A percentile compares a stretch with the other conserved stretches of the same genome.
Evolutionary conservation across 2,888 invertebrate genomes (phyloP).

Genomic region (Trichopoda pennipes): DNA sequence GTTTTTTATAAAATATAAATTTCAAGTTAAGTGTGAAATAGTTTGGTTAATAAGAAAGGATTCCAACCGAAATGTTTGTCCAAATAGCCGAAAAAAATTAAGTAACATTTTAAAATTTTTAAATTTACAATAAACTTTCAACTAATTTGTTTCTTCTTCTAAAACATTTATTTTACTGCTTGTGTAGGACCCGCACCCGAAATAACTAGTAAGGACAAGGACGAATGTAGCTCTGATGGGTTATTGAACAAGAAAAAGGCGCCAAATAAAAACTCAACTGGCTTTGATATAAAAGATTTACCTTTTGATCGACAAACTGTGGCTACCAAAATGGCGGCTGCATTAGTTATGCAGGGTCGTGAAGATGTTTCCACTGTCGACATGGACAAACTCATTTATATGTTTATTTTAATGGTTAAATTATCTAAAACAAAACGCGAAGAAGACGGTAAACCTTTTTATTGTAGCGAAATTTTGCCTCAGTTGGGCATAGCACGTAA

Average conservation of each 20-base stretch:
- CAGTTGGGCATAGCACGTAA: slow-evolving; percentile 71
- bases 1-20: neutral
- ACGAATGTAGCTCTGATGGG: slow-evolving; percentile 17
- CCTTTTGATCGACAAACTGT: slow-evolving; percentile 89
- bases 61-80: slow-evolving; percentile 24
- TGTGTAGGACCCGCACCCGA: slow-evolving; percentile 35
- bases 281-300: slow-evolving; percentile 82
- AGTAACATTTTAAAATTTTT: slow-evolving; percentile 29
- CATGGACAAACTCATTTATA: slow-evolving; percentile 89
- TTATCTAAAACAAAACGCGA: slow-evolving; percentile 81
- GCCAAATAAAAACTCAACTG: slow-evolving; percentile 69
- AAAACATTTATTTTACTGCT: slow-evolving; percentile 21
- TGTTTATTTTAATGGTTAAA: slow-evolving; percentile 88
- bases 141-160: slow-evolving; percentile 8
- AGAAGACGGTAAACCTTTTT: slow-evolving; percentile 69
- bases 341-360: slow-evolving; percentile 89
- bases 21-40: slow-evolving; percentile 44
- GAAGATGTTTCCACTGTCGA: slow-evolving; percentile 90
- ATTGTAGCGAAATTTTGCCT: slow-evolving; percentile 71
- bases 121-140: slow-evolving; percentile 1
- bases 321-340: slow-evolving; percentile 90
- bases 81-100: slow-evolving; percentile 56
- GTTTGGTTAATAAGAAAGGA: slow-evolving; percentile 32
- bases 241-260: slow-evolving; percentile 12
- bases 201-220: slow-evolving; percentile 28